Evolutionary conservation across 2,113 vertebrate genomes (phyloP), one percentile per base, ranked within the genome.

Genomic region (Gallinago jamesoni): DNA sequence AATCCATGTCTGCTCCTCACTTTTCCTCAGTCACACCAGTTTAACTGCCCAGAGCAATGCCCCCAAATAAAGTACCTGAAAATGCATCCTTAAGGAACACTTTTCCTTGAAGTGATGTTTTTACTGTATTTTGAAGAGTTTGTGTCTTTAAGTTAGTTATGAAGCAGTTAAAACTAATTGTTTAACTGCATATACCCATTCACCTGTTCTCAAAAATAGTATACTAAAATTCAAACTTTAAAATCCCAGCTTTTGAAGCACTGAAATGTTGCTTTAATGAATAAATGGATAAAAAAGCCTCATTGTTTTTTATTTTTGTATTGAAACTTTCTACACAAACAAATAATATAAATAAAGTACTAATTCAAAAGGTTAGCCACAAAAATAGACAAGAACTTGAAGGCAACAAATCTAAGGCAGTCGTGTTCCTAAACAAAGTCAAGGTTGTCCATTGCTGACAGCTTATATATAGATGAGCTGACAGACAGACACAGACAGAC

Each of bases 21-120:
- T 67, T 57, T 24, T 53, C 17, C 35, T 30, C 39, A 37, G 64
- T 12, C 20, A 19, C 23, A 64, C 6, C 41, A 41, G 7, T 50
- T 85, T 39, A 28, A 28, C 12, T 45, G 33, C 9, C 14, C 33
- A 75, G 52, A 79, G 39, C 14, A 67, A n/a, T 4, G 31, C 2
- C 7, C 7, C 21, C 23, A 63, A 15, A 6, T 62, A 13, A 68
- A 59, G 14, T 7, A 81, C 9, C n/a, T 45, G 24, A 64, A 63
- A 48, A 63, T 14, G 7, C 11, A 67, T 4, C n/a, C 33, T 7
- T 12, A 53, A 2, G 2, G 17, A 56, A 39, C 1, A 3, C 6
- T 30, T 7, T 5, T 43, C 14, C 35, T 21, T 15, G 9, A 57
- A 81, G 13, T 28, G 1, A 16, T 18, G 2, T 8, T 67, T 9